phyloP scores from a whole-genome alignment of 2,113 vertebrate species.

The Scortum barcoo region DNA sequence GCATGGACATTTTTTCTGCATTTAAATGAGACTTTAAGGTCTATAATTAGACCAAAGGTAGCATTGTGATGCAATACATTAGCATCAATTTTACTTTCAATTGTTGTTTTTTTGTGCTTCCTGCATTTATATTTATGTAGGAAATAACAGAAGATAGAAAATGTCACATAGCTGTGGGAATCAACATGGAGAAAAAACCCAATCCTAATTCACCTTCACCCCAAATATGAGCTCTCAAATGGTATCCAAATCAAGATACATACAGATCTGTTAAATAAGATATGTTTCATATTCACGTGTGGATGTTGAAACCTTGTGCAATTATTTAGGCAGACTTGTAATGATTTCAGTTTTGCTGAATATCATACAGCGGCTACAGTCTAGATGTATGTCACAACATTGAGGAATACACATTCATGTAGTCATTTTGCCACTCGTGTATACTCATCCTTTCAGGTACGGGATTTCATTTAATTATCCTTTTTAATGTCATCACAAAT shows the following conservation, averaged over 20 bases:
- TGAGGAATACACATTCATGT: not conserved
- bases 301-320: slow-evolving; percentile 11
- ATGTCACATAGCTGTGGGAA: not conserved
- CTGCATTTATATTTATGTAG: slow-evolving; percentile 22
- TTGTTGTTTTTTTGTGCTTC: slow-evolving; percentile 4
- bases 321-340: slow-evolving; percentile 10
- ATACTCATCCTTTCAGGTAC: not conserved
- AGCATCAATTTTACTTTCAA: slow-evolving; percentile 8
- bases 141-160: slow-evolving; percentile 26
- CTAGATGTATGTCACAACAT: not conserved
- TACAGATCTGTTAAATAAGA: slow-evolving; percentile 8
- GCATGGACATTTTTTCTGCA: slow-evolving; percentile 37
- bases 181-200: not conserved
- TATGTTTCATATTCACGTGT: slow-evolving; percentile 25
- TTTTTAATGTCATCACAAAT: slow-evolving; percentile 29
- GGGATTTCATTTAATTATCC: not conserved
- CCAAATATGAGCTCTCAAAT: not conserved
- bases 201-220: slow-evolving; percentile 7
- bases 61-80: slow-evolving; percentile 29
- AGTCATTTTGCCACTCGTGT: not conserved
- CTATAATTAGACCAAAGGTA: slow-evolving; percentile 63
- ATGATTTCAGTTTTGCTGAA: slow-evolving; percentile 19
- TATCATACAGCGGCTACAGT: slow-evolving; percentile 10
- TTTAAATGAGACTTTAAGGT: slow-evolving; percentile 61
- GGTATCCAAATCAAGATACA: not conserved